phyloP scores from a whole-genome alignment of 2,113 vertebrate species.

The Platysteira castanea region DNA sequence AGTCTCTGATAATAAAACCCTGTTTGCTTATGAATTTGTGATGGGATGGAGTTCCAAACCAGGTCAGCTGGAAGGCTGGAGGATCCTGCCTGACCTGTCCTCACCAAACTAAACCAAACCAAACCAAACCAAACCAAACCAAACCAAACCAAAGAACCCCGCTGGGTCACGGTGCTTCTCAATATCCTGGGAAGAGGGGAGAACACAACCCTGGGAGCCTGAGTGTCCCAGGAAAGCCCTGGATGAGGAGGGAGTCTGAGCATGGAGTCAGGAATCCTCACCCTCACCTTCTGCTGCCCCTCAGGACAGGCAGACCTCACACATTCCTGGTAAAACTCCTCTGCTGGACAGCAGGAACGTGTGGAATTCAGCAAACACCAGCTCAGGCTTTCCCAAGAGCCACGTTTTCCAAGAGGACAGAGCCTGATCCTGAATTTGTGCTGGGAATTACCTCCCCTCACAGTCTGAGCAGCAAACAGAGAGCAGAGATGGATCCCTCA shows the following conservation, averaged over 20 bases:
- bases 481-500: rapidly evolving
- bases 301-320: background rate
- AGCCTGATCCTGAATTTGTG: background rate
- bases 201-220: rapidly evolving
- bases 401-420: background rate
- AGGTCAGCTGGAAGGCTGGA: background rate
- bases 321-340: background rate
- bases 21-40: constrained; percentile 15
- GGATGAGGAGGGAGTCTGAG: background rate
- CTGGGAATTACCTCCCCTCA: background rate
- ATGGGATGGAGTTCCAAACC: constrained; percentile 15
- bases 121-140: rapidly evolving
- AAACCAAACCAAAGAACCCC: rapidly evolving
- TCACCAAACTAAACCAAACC: rapidly evolving
- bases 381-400: background rate
- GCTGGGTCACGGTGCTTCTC: rapidly evolving
- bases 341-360: background rate
- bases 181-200: background rate
- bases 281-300: background rate
- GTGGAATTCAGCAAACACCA: background rate
- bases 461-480: background rate
- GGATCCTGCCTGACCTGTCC: background rate
- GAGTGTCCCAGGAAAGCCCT: background rate
- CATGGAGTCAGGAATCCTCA: background rate
- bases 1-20: background rate